phyloP scores from a whole-genome alignment of 2,113 vertebrate genomes.

The Neotragus pygmaeus region DNA sequence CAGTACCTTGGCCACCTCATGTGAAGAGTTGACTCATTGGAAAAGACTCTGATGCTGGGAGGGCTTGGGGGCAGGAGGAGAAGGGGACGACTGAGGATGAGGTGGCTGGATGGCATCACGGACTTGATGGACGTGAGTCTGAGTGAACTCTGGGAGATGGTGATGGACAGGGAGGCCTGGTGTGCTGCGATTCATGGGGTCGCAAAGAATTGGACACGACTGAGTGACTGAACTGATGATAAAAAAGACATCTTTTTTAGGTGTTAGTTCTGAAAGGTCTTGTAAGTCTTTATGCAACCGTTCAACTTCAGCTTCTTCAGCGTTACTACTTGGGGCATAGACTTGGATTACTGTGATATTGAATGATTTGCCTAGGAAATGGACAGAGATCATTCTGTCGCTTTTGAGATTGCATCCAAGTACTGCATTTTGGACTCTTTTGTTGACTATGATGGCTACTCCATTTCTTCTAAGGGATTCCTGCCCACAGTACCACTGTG shows the following conservation, averaged over 20 bases:
- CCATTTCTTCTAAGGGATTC: not conserved
- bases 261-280: not conserved
- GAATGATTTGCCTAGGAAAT: not conserved
- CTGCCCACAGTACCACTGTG: too few relatives aligned
- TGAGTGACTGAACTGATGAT: too few relatives aligned
- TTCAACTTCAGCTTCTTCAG: not conserved
- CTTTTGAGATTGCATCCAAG: not conserved
- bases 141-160: too few relatives aligned
- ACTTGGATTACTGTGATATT: not conserved
- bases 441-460: not conserved
- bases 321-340: not conserved
- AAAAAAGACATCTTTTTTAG: not conserved
- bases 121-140: rapidly evolving
- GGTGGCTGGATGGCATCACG: too few relatives aligned
- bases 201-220: too few relatives aligned
- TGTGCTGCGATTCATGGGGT: too few relatives aligned
- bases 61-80: too few relatives aligned
- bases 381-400: not conserved
- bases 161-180: too few relatives aligned
- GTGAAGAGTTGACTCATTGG: too few relatives aligned
- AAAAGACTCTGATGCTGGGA: too few relatives aligned
- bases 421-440: not conserved
- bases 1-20: too few relatives aligned
- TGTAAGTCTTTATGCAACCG: not conserved
- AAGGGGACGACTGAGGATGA: too few relatives aligned